Base-by-base conservation (phyloP, 1,140 invertebrate species). In the Neuroterus valhalla region DNA sequence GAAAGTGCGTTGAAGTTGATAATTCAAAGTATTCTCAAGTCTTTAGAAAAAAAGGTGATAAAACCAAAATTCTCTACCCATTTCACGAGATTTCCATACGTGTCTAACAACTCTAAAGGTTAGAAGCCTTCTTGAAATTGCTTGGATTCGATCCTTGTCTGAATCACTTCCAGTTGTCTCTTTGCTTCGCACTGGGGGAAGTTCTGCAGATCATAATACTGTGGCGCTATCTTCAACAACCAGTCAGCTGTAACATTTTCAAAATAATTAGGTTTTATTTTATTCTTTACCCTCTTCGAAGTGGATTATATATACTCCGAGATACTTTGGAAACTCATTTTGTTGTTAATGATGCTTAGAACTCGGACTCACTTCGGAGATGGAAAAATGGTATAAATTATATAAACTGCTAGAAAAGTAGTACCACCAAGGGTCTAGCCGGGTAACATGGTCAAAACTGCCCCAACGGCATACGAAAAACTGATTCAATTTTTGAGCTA, bases 101-200 rank as follows among this genome's bases (percentile, higher is more conserved):
- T 23, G 14, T 83, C 83, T 88, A 86, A 79, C 48, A 71, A 74
- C 68, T 74, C 55, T 82, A 78, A 45, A 77, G 81, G 82, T 92
- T 93, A 96, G 91, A 96, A 96, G 70, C 95, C 95, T 91, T 96
- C 95, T 89, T 97, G 95, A 90, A 93, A 97, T 77, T 96, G 95
- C 87, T 95, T 94, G 5, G 95, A 95, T 79, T 98, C 96, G 87
- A 98, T 89, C 81, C 96, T 93, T 50, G 93, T 92, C 83, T 96
- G 95, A 62, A 98, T 90, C 55, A 95, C 91, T 91, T 98, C 96
- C 76, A 99, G 90, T 85, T 98, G 96, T 74, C 97, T 89, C 84
- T 97, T 97, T 0, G 98, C 98, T 91, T 99, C 98, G 89, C 98
- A 99, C 83, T 96, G 94, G 8, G 99, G 98, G 91, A 99, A 99